phyloP scores from a whole-genome alignment of 2,888 invertebrate species.

The Eumerus sabulonum region DNA sequence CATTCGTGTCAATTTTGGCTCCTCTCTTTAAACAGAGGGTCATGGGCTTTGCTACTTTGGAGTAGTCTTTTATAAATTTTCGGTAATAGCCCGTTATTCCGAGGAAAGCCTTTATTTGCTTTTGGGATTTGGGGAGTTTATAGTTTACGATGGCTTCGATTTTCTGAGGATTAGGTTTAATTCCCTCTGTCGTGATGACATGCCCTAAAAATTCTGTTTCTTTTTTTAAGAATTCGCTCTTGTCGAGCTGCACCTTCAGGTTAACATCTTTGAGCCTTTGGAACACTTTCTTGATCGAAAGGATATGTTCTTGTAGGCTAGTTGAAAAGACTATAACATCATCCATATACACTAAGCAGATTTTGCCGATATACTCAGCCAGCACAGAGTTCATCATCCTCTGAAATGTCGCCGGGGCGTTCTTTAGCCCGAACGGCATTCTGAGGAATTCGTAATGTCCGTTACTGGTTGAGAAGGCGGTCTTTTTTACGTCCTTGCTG shows the following conservation, averaged over 20 bases:
- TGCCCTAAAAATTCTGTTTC: conserved; percentile 67
- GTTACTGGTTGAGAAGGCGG: conserved; percentile 52
- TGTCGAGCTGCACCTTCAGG: conserved; percentile 58
- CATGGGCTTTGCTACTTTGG: neutral
- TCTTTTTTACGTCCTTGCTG: conserved; percentile 50
- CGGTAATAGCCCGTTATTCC: neutral
- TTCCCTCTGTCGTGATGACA: neutral
- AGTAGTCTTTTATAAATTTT: neutral
- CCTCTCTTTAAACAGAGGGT: no score
- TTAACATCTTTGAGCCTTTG: conserved; percentile 45
- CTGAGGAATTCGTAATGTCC: conserved; percentile 40
- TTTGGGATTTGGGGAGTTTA: neutral
- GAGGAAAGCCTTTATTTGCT: neutral
- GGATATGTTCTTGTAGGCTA: neutral
- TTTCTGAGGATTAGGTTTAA: neutral
- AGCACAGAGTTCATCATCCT: neutral
- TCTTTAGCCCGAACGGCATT: conserved; percentile 1
- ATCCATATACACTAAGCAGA: neutral
- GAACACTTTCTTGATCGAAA: conserved; percentile 18
- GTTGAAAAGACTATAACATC: neutral
- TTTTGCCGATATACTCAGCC: neutral
- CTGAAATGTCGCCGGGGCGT: conserved; percentile 1
- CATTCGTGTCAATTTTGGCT: neutral
- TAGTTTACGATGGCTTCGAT: neutral
- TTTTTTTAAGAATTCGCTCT: conserved; percentile 35